Evolutionary conservation across 2,113 vertebrate genomes (phyloP), one percentile per base, ranked within the genome.

Genomic region (Cyprinodon tularosa): DNA sequence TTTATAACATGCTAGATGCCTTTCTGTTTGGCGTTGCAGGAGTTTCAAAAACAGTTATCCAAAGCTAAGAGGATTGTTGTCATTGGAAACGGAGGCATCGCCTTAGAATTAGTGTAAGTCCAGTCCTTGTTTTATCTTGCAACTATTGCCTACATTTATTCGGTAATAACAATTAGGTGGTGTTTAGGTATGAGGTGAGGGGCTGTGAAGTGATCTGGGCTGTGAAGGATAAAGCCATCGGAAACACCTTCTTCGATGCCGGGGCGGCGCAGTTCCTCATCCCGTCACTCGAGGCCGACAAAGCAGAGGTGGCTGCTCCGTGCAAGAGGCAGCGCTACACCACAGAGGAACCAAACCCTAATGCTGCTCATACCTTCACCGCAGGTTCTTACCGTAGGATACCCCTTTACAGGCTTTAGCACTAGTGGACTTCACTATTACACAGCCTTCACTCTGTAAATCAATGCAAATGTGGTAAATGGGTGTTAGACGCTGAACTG

Each of bases 191-290:
- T 84, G 96, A 98, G 91, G 92, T 99, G 60, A 93, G 96, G 88
- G 96, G 96, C 73, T 98, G 97, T 47, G 96, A 99, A 90, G 96
- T 99, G 22, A 93, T 99, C 85, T 99, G 98, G 98, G 98, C 95
- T 3, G 94, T 99, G 82, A 99, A 98, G 92, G 97, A 99, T 89
- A 96, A 96, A 90, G 96, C 96, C 68, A 98, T 99, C 74, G 98
- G 98, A 47, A 99, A 98, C 84, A 96, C 96, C 2, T 99, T 98
- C 87, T 99, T 99, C 53, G 98, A 99, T 47, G 95, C 95, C 0
- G 98, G 97, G 74, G 98, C 98, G 1, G 97, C 98, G 36, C 95
- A 98, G 77, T 99, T 99, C 87, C 94, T 99, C 15, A 94, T 96
- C 78, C 95, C 96, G 3, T 95, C 96, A 12, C 93, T 99, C 61